phyloP scores from a whole-genome alignment of 2,888 invertebrate genomes.

The Eupsilia transversa region DNA sequence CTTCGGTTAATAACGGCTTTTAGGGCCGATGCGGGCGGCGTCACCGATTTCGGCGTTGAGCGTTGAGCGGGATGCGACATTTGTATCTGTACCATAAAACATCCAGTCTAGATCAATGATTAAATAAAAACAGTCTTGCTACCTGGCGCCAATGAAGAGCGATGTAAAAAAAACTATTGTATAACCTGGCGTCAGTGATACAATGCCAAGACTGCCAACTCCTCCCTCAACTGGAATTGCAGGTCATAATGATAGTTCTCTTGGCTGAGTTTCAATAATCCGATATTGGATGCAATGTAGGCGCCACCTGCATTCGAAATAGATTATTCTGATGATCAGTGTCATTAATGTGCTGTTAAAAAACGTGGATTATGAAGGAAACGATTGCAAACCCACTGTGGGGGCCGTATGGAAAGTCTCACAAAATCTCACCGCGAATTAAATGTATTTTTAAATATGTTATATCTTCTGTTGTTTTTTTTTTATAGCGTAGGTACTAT shows the following conservation, averaged over 20 bases:
- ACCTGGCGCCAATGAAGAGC: neutral
- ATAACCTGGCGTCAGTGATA: conserved; percentile 19
- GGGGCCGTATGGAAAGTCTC: no score
- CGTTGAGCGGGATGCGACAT: no score
- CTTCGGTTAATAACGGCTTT: no score
- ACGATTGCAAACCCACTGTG: neutral
- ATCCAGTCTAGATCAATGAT: neutral
- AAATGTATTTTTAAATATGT: no score
- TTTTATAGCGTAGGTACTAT: no score
- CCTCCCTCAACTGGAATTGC: conserved; percentile 28
- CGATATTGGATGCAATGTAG: conserved; percentile 13
- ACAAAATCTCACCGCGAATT: neutral
- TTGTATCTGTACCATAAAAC: neutral
- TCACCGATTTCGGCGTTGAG: no score
- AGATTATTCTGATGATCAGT: neutral
- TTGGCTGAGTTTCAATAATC: conserved; percentile 38
- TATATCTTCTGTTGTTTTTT: no score
- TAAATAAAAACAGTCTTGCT: neutral
- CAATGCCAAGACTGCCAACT: conserved; percentile 31
- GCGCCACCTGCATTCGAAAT: conserved; percentile 22
- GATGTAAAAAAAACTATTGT: neutral
- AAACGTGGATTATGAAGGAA: neutral
- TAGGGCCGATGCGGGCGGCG: no score
- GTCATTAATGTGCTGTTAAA: neutral
- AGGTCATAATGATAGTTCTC: conserved; percentile 25